Conservation (phyloP, 2,113 vertebrate genomes). For the Mormyrus iriodes region DNA sequence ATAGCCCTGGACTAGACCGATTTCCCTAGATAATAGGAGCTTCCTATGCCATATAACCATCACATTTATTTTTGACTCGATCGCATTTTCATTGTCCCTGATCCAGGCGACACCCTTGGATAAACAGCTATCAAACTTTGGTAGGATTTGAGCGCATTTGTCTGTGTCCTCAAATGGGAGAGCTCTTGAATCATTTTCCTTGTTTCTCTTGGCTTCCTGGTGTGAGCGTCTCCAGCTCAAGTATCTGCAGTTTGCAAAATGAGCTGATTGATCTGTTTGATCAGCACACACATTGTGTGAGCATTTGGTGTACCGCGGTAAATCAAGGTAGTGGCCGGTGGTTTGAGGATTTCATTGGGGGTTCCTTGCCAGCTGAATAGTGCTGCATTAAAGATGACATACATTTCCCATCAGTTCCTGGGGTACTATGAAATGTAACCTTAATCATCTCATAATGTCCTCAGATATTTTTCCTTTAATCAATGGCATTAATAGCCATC, state of each 20-base stretch:
- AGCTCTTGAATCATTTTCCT: background rate
- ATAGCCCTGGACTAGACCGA: background rate
- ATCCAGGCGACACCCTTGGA: slow-evolving; percentile 68
- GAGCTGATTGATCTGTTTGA: background rate
- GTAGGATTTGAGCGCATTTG: slow-evolving; percentile 56
- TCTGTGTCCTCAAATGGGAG: background rate
- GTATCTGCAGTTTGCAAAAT: background rate
- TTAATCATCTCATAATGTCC: background rate
- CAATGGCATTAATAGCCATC: background rate
- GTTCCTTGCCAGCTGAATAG: slow-evolving; percentile 28
- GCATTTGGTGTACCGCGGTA: background rate
- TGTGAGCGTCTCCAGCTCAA: background rate
- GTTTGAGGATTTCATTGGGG: slow-evolving; percentile 24
- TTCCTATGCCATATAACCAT: background rate
- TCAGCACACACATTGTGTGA: background rate
- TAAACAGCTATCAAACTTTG: slow-evolving; percentile 57
- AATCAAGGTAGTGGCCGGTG: background rate
- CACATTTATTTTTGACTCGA: slow-evolving; percentile 4
- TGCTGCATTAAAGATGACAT: slow-evolving; percentile 1
- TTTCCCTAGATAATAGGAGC: background rate
- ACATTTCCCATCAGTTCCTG: background rate
- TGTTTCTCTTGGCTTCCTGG: background rate
- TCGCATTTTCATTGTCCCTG: slow-evolving; percentile 34
- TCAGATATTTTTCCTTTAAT: background rate
- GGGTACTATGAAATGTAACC: background rate